Conservation (phyloP, 2,113 vertebrate species). For the Gallinago undulata region DNA sequence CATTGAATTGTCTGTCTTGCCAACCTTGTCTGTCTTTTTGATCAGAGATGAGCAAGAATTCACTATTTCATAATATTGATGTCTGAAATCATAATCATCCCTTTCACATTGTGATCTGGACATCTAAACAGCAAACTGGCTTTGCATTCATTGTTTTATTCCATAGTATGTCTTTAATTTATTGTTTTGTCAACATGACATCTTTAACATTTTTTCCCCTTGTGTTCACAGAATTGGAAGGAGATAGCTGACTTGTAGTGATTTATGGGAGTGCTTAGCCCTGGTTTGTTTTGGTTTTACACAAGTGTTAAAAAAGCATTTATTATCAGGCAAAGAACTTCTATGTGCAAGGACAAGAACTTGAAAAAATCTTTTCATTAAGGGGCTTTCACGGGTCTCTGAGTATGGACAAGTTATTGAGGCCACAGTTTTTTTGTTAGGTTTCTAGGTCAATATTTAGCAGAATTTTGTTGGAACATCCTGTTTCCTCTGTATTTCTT, state of each 20-base stretch:
- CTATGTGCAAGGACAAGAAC: background rate
- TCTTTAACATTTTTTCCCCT: background rate
- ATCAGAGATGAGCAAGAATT: background rate
- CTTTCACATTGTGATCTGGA: background rate
- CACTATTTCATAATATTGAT: background rate
- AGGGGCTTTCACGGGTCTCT: background rate
- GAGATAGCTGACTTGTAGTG: background rate
- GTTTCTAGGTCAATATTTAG: conserved; percentile 19
- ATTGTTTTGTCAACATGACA: background rate
- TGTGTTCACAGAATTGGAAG: background rate
- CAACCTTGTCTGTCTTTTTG: background rate
- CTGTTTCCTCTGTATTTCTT: conserved; percentile 3
- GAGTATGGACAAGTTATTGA: background rate
- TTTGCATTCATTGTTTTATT: background rate
- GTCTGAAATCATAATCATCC: background rate
- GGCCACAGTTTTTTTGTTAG: background rate
- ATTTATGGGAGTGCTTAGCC: background rate
- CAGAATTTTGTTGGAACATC: conserved; percentile 28
- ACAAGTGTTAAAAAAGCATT: background rate
- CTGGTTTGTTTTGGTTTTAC: background rate
- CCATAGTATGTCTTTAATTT: background rate
- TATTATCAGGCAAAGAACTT: background rate
- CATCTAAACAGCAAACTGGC: background rate
- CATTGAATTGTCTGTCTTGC: background rate
- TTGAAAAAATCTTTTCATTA: background rate